Conservation (phyloP, 2,888 invertebrate genomes). For the Rhopalosiphum nymphaeae region DNA sequence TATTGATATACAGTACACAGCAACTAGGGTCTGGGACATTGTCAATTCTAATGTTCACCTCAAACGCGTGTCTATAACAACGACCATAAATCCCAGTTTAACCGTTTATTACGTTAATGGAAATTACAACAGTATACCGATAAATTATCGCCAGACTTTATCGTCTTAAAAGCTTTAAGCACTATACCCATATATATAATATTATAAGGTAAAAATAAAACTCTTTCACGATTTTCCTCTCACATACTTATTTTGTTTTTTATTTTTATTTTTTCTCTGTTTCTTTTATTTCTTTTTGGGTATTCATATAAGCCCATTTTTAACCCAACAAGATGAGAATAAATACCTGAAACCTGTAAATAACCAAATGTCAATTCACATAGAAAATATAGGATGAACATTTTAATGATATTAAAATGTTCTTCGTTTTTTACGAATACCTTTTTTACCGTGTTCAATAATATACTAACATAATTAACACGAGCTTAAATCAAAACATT, state of each 20-base stretch:
- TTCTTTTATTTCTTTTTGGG: not conserved
- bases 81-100: constrained; percentile 41
- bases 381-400: constrained; percentile 28
- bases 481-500: not conserved
- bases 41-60: constrained; percentile 41
- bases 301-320: not conserved
- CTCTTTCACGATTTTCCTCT: constrained; percentile 33
- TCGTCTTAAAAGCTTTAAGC: constrained; percentile 59
- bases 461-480: not conserved
- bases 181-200: not conserved
- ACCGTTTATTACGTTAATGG: constrained; percentile 63
- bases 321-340: not conserved
- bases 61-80: constrained; percentile 33
- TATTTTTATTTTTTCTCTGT: not conserved
- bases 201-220: constrained; percentile 32
- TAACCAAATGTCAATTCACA: constrained; percentile 47
- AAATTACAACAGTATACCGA: constrained; percentile 55
- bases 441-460: not conserved
- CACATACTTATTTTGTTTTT: constrained; percentile 5
- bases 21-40: not conserved
- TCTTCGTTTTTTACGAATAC: not conserved
- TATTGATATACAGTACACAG: not conserved
- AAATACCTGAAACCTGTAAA: constrained; percentile 32
- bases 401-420: constrained; percentile 45
- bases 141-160: constrained; percentile 63